A percentile compares a stretch with the other conserved stretches of the same genome.
Conservation (phyloP, 1,140 invertebrate species). For the Philopotamus ludificatus region DNA sequence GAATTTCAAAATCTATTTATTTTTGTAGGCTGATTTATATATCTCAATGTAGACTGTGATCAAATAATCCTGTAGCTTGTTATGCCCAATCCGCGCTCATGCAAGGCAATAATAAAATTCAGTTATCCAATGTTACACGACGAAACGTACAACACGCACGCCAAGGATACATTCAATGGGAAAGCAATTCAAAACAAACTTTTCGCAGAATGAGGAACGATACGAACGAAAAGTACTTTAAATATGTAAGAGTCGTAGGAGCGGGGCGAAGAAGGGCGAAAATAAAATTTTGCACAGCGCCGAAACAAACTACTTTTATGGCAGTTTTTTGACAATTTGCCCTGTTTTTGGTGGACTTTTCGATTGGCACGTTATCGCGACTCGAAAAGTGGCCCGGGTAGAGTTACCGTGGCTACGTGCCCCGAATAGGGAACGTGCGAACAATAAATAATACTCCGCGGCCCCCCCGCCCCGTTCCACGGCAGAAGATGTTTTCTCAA, state of each 20-base stretch:
- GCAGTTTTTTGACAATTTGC: conserved; percentile 35
- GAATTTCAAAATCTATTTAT: too few relatives aligned
- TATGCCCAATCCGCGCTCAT: too few relatives aligned
- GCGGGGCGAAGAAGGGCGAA: not conserved
- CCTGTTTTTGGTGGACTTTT: conserved; percentile 27
- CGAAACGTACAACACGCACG: too few relatives aligned
- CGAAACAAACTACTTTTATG: conserved; percentile 27
- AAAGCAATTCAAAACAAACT: not conserved
- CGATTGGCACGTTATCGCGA: conserved; percentile 36
- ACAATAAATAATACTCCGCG: conserved; percentile 22
- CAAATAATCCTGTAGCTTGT: too few relatives aligned
- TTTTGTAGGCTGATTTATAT: too few relatives aligned
- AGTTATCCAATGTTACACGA: too few relatives aligned
- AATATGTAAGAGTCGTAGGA: too few relatives aligned
- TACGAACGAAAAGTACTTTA: not conserved
- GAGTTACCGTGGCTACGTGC: conserved; percentile 31
- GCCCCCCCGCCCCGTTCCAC: not conserved
- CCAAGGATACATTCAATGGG: too few relatives aligned
- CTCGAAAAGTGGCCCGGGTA: conserved; percentile 26
- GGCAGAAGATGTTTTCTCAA: conserved; percentile 3
- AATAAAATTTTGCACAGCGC: conserved; percentile 2
- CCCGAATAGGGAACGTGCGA: conserved; percentile 17
- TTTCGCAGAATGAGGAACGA: not conserved
- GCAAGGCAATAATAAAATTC: too few relatives aligned
- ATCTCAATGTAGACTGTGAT: not conserved